Conservation (phyloP, 2,888 invertebrate genomes). For the Eristalis pertinax region DNA sequence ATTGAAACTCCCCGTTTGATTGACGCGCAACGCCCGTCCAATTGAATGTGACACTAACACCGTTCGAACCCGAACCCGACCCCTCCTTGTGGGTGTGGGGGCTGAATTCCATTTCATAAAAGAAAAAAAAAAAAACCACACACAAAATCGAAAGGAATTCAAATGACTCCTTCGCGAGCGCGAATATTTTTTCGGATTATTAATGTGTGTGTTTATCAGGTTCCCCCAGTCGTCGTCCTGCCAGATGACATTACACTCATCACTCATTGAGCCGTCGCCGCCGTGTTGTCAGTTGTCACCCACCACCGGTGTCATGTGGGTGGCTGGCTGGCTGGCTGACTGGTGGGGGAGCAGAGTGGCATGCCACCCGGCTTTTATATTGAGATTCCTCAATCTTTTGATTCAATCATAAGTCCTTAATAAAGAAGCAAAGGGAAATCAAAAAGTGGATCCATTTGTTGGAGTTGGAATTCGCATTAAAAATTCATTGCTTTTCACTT, state of each 20-base stretch:
- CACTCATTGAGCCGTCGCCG: constrained; percentile 57
- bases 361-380: constrained; percentile 55
- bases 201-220: constrained; percentile 65
- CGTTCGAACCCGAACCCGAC: background rate
- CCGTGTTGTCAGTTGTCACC: constrained; percentile 55
- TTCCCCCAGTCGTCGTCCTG: constrained; percentile 2
- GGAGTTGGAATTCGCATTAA: constrained; percentile 70
- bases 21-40: constrained; percentile 41
- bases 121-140: background rate
- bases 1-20: constrained; percentile 38
- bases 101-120: constrained; percentile 55
- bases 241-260: constrained; percentile 53
- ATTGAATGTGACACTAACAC: constrained; percentile 40
- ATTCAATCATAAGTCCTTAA: constrained; percentile 72
- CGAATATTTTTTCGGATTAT: constrained; percentile 42
- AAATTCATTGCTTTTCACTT: constrained; percentile 68
- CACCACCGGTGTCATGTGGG: constrained; percentile 39
- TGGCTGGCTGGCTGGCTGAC: no score
- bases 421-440: constrained; percentile 62
- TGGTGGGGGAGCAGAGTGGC: background rate
- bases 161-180: constrained; percentile 55
- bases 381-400: constrained; percentile 71
- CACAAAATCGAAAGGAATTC: constrained; percentile 23
- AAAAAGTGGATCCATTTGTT: constrained; percentile 71
- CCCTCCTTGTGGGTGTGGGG: background rate